Evolutionary conservation across 2,113 vertebrate species (phyloP), one percentile per base, ranked within the genome.

Genomic region (Pelusios castaneus): DNA sequence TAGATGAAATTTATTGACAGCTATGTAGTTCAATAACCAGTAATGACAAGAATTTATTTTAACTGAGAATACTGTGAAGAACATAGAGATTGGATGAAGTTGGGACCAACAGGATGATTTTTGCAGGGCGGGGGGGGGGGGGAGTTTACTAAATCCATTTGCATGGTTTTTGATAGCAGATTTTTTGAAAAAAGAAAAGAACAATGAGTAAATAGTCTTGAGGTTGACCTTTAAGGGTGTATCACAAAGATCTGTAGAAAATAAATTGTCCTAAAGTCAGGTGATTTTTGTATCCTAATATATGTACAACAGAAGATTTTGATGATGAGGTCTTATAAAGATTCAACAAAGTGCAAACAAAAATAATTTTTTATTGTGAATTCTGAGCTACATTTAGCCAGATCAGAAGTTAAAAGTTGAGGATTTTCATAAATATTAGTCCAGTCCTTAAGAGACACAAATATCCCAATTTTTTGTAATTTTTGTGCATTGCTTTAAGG

Each of bases 221-320:
- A 93, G 84, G 73, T 24, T 7, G 21, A 78, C 63, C 51, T 55
- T 31, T 58, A 80, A 60, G 24, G 24, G 25, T 67, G 49, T 73
- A 56, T 86, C 84, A 81, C 43, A 81, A 92, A 94, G 79, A 90
- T 77, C 86, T 60, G 73, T 38, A 49, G 49, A 91, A 43, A 6
- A 34, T 78, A 60, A 85, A 34, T 55, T 88, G 84, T 84, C 90
- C 78, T 94, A 93, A 96, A 21, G 8, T 77, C 70, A 94, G 92
- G 67, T 63, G 10, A 78, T 19, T 10, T 87, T 60, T 84, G 85
- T 84, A 43, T 38, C 76, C 84, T 25, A 38, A 45, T 31, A 80
- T 91, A 82, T 27, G 3, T 56, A 63, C 41, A 84, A 93, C 82
- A 93, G 55, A 16, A 1, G 90, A 88, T 54, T 12, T 55, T 80